Base-by-base conservation (phyloP, 2,113 vertebrate genomes). In the Chrysochloris asiatica region DNA sequence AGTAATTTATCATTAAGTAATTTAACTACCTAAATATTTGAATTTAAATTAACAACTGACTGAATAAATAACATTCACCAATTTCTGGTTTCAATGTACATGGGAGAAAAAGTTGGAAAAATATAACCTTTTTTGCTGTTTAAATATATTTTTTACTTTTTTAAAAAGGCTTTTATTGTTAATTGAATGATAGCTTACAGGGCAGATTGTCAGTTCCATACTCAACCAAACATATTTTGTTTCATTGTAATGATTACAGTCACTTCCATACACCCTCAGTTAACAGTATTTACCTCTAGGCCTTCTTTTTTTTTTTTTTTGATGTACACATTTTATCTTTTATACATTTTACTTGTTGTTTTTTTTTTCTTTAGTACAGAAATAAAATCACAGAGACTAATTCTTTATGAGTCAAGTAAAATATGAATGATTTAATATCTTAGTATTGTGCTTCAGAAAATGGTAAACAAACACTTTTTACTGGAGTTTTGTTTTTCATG, bases 351-450 rank as follows among this genome's bases (percentile, higher is more conserved):
- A 14, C 3, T 10, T n/a, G 93, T 96, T 95, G 71, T 1, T 45
- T 67, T 10, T 54, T 50, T 16, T 16, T 16, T 16, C 17, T 85
- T 73, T 50, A 94, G 41, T 89, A 93, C 14, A 78, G 6, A 90
- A 96, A 95, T 89, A 11, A 95, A 88, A 93, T 6, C 54, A 30
- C 2, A 79, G 11, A 93, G 59, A 85, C n/a, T n/a, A 12, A 89
- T 90, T 82, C n/a, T 91, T 90, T 89, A 92, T 91, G 81, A 95
- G 95, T 94, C 69, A 93, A 94, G 33, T 93, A 94, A 94, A 83
- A 92, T 87, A 80, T 21, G 92, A n/a, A 59, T 90, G 2, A 30
- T 86, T 92, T 91, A 50, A 24, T 87, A 69, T 83, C 89, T 79
- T 84, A 30, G 73, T 84, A 86, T n/a, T 90, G 3, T 92, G 33